A percentile compares a stretch with the other conserved stretches of the same genome.
Conservation (phyloP, 2,113 vertebrate genomes). For the Alosa alosa region DNA sequence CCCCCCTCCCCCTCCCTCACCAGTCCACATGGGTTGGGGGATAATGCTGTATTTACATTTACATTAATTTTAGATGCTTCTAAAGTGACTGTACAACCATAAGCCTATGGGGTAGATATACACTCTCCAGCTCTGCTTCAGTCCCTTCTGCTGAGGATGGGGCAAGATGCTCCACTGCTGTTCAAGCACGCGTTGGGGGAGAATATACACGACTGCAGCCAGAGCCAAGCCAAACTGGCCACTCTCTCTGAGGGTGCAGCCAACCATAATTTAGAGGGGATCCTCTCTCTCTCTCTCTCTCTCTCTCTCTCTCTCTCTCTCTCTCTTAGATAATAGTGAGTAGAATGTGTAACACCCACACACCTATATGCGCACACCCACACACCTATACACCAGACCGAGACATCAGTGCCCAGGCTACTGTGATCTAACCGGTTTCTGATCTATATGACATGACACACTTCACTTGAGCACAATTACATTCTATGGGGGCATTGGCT, state of each 20-base stretch:
- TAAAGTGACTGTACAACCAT: too few relatives aligned
- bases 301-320: not conserved
- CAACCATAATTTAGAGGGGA: not conserved
- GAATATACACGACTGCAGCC: not conserved
- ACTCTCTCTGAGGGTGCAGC: not conserved
- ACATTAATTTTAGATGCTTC: too few relatives aligned
- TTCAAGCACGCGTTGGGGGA: not conserved
- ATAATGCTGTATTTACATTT: not conserved
- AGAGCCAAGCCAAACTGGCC: not conserved
- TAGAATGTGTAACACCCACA: not conserved
- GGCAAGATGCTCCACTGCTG: not conserved
- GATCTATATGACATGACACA: too few relatives aligned
- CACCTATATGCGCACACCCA: conserved; percentile 3
- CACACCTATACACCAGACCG: not conserved
- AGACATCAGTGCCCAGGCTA: not conserved
- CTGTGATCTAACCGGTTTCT: not conserved
- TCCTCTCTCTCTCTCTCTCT: not conserved
- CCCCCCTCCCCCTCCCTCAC: too few relatives aligned
- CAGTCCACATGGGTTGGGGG: too few relatives aligned
- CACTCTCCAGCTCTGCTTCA: not conserved
- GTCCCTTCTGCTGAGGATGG: not conserved
- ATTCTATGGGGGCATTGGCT: too few relatives aligned
- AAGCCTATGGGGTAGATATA: too few relatives aligned
- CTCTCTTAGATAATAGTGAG: not conserved
- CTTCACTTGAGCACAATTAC: too few relatives aligned